Evolutionary conservation across 2,113 vertebrate species (phyloP), one percentile per base, ranked within the genome.

Genomic region (Forbesichthys papilliferus): DNA sequence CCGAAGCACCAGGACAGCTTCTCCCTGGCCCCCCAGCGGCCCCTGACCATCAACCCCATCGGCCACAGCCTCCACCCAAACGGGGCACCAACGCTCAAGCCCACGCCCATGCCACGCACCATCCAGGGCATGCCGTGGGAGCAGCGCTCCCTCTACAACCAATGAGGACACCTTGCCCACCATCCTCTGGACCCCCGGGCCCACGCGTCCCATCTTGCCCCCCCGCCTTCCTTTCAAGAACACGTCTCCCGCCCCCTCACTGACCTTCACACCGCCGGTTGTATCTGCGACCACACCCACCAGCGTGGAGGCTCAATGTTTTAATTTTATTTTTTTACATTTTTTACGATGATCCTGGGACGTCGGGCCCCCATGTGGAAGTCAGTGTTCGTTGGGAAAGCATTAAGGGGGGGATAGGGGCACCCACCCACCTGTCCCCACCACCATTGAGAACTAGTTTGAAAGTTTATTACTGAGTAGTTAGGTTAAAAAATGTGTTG

Each of bases 61-160:
- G 75, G 86, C 75, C 89, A 91, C 86, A 59, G 83, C 78, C 88
- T 91, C n/a, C 89, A 91, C 81, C 86, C 89, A 5, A 91, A 89
- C 56, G 89, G 88, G 20, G 86, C 86, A 0, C 78, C 89, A 56
- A 87, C 88, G 11, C 88, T 91, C 82, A 91, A 91, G 78, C 89
- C 89, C 67, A 86, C 89, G 67, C 88, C 89, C 0, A 84, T 91
- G 78, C 86, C 88, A 27, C 89, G 89, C 66, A 84, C 80, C 85
- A 89, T 91, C 81, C 89, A 91, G 85, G 69, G 84, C 76, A 89
- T 91, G 88, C 89, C 88, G 59, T 91, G 89, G 89, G 89, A 91
- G 84, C 89, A 91, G 86, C 89, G 89, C 71, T 89, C 89, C 13
- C 89, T 91, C 78, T 91, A 91, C 86, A 91, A 91, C 84, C 89